phyloP scores from a whole-genome alignment of 2,797 vertebrate genomes.

The Acridotheres tristis region DNA sequence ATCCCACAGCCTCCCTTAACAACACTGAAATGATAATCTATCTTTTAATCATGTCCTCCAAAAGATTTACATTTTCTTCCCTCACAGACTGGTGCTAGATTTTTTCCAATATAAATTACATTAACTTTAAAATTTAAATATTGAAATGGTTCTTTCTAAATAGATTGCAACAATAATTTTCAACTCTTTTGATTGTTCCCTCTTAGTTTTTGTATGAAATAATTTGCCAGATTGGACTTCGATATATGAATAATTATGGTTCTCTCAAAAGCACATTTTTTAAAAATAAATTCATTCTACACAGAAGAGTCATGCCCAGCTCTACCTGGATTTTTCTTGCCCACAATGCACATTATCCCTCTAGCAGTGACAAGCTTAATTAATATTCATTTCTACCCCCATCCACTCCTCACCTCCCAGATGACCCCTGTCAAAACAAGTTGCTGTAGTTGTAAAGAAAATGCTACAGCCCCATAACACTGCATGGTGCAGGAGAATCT shows the following conservation, averaged over 20 bases:
- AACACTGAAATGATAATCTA: neutral
- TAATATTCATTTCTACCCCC: slow-evolving; percentile 12
- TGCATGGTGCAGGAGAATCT: neutral
- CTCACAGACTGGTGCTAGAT: neutral
- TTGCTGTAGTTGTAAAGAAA: neutral
- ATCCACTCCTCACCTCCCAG: neutral
- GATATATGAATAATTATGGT: neutral
- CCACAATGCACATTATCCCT: neutral
- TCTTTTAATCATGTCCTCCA: neutral
- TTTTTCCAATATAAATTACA: neutral
- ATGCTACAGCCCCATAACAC: neutral
- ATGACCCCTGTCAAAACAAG: slow-evolving; percentile 29
- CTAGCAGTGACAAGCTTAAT: slow-evolving; percentile 19
- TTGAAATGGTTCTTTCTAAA: neutral
- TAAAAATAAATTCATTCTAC: neutral
- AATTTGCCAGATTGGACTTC: neutral
- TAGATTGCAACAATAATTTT: neutral
- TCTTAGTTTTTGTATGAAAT: neutral
- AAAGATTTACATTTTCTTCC: neutral
- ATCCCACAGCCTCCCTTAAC: neutral
- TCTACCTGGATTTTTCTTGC: neutral
- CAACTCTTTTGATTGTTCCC: neutral
- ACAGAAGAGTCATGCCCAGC: neutral
- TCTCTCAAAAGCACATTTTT: neutral
- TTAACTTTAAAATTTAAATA: neutral